phyloP scores from a whole-genome alignment of 2,113 vertebrate species.

The Rhombomys opimus region DNA sequence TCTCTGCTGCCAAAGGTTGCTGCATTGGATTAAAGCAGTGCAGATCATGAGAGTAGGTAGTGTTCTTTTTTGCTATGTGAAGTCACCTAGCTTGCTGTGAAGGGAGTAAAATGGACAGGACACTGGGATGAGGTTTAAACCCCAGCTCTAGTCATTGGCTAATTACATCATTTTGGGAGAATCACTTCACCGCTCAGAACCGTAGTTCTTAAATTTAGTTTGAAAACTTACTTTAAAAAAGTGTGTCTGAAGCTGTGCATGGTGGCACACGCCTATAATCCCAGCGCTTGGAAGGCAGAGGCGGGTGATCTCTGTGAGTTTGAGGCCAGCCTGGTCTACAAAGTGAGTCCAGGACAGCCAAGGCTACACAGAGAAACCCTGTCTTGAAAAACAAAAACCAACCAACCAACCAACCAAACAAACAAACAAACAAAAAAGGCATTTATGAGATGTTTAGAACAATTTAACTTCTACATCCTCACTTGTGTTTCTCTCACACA shows the following conservation, averaged over 20 bases:
- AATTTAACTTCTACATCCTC: neutral
- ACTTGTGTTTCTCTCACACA: neutral
- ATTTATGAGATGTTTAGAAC: neutral
- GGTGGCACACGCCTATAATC: too few species aligned
- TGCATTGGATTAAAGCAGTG: neutral
- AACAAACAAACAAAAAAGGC: too few species aligned
- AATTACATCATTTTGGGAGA: neutral
- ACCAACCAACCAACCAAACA: too few species aligned
- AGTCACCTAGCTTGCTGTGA: neutral
- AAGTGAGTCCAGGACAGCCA: too few species aligned
- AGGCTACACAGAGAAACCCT: too few species aligned
- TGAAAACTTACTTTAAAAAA: neutral
- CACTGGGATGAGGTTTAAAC: neutral
- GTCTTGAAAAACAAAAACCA: too few species aligned
- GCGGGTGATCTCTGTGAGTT: too few species aligned
- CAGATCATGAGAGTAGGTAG: neutral
- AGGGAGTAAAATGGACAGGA: neutral
- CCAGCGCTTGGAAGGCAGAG: too few species aligned
- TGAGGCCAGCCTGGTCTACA: too few species aligned
- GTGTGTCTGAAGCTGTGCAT: neutral
- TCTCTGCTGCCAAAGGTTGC: neutral
- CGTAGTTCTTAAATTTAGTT: slow-evolving; percentile 24
- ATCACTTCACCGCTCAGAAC: neutral
- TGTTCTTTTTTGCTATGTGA: neutral
- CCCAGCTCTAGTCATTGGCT: neutral